A percentile compares a stretch with the other conserved stretches of the same genome.
These are phyloP conservation scores for Holotrichia oblita DNA, from an alignment of 1,140 invertebrate species.

Conservation along the genomic window DNA sequence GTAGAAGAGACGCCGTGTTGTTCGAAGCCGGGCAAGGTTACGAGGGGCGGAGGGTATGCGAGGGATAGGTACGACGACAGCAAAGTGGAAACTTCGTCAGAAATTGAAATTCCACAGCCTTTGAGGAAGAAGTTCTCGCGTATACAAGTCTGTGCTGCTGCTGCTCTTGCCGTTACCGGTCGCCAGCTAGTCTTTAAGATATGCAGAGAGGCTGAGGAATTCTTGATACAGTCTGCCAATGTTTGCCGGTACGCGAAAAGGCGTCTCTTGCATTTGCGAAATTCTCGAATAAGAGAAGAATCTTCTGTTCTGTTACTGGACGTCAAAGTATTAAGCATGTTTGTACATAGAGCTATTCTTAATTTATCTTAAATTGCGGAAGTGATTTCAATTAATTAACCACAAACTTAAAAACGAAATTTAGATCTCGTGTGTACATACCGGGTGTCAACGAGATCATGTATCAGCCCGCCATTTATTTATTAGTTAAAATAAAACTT, in stretches of 20 bases:
- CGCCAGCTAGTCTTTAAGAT: constrained; percentile 41
- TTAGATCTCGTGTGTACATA: no score
- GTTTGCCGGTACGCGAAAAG: neutral
- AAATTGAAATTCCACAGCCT: constrained; percentile 51
- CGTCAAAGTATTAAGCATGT: neutral
- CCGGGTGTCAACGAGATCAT: no score
- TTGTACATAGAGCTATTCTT: neutral
- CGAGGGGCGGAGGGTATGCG: neutral
- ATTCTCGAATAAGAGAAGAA: neutral
- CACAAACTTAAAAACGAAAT: no score
- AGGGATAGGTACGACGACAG: constrained; percentile 45
- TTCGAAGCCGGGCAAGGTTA: neutral
- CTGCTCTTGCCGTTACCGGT: neutral
- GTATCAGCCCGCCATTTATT: no score
- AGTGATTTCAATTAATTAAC: no score
- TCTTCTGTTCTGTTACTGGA: neutral
- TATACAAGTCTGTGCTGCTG: constrained; percentile 35
- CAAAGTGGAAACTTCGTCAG: constrained; percentile 47
- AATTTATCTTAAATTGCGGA: no score
- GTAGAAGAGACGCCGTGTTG: neutral
- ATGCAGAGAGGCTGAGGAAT: constrained; percentile 41
- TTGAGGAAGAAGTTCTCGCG: constrained; percentile 47
- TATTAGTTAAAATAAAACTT: no score
- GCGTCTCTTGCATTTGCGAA: constrained; percentile 2
- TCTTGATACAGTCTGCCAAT: constrained; percentile 42